Evolutionary conservation across 2,888 invertebrate species (phyloP), one percentile per base, ranked within the genome.

Genomic region (Drosophila mimica): DNA sequence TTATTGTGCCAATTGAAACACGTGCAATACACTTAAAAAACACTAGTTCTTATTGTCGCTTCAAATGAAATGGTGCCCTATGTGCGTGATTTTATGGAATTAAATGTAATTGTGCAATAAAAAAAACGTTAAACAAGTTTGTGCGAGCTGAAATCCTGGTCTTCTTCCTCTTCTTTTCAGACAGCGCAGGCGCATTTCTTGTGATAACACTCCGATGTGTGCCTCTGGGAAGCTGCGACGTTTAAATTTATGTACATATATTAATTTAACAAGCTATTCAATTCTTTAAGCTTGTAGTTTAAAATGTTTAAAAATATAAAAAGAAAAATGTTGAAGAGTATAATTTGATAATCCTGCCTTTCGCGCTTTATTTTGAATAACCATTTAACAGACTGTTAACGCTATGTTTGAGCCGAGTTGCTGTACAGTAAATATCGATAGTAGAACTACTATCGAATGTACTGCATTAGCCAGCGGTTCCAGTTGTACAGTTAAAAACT

Each of bases 91-190:
- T 80, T 65, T 79, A 56, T 64, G 33, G 67, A 78, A 78, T 78
- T 60, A 71, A 78, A 76, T 76, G 51, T 68, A 80, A 78, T 80
- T 78, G 78, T 78, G 78, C 78, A 80, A 76, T 78, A 80, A 78
- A 68, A 84, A 80, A 75, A 84, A 88, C 86, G 86, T 84, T 84
- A 86, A 84, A 86, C 79, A 86, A 83, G 70, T 73, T 76, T 65
- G 68, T 79, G 78, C 72, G 76, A 63, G 78, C 80, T 71, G 49
- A 34, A 80, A 60, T 58, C 58, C 61, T 49, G 17, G 53, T 71
- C 56, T 71, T 34, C 71, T 71, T 71, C 80, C 62, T 70, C 61
- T 53, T 17, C 13, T 52, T 56, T 34, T 54, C 46, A 4, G 15
- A 53, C 49, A 46, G 64, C 76, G 78, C 80, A 71, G 31, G 71